Evolutionary conservation across 2,888 invertebrate species (phyloP).

Genomic region (Hartigia nigra): DNA sequence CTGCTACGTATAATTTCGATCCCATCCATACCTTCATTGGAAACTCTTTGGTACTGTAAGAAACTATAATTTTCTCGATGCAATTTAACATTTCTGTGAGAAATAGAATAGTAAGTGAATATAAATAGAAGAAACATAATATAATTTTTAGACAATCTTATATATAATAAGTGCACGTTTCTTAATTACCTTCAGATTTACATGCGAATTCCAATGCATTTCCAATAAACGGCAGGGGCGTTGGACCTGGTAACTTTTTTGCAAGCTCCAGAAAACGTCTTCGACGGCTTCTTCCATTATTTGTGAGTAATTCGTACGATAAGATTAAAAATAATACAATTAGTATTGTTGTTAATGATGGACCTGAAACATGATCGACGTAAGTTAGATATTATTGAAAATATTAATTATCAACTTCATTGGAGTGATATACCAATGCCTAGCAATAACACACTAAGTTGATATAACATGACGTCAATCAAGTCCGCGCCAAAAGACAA

Average conservation of each 20-base stretch:
- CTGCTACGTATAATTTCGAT: slow-evolving; percentile 33
- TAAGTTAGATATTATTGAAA: not conserved
- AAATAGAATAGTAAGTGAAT: not conserved
- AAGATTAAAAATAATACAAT: not conserved
- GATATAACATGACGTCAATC: not conserved
- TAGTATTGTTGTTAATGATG: not conserved
- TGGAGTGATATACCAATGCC: not conserved
- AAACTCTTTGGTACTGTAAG: not conserved
- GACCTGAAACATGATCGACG: not conserved
- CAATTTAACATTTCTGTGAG: not conserved
- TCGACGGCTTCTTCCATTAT: not conserved
- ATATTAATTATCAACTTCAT: not conserved
- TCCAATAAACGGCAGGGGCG: slow-evolving; percentile 37
- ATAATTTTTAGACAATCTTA: not conserved
- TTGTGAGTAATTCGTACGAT: not conserved
- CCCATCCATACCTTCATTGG: slow-evolving; percentile 32
- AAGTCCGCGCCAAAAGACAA: not conserved
- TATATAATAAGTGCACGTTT: not conserved
- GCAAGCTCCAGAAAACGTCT: slow-evolving; percentile 20
- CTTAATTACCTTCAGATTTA: slow-evolving; percentile 31
- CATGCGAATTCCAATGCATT: slow-evolving; percentile 40
- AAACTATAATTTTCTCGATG: not conserved
- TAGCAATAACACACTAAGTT: not conserved
- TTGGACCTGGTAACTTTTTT: slow-evolving; percentile 37
- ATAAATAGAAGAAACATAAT: not conserved